Evolutionary conservation across 2,113 vertebrate genomes (phyloP).

Genomic region (Ailurus styani): DNA sequence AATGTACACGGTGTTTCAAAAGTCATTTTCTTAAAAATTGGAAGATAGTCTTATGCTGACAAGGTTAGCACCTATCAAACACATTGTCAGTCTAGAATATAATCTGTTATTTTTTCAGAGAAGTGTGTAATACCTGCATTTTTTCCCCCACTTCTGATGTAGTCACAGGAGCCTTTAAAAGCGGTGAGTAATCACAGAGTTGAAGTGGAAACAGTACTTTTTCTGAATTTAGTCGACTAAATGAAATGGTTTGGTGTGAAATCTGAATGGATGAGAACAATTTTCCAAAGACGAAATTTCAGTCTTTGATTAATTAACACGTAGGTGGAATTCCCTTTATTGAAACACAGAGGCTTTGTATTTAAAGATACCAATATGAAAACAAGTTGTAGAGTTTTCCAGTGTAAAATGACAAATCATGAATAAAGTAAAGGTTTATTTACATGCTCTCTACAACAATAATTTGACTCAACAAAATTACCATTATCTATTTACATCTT

Average conservation of each 20-base stretch:
- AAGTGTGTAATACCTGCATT: slow-evolving; percentile 65
- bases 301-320: slow-evolving; percentile 79
- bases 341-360: slow-evolving; percentile 70
- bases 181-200: slow-evolving; percentile 58
- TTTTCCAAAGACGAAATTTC: slow-evolving; percentile 77
- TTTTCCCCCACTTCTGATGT: slow-evolving; percentile 60
- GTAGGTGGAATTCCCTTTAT: slow-evolving; percentile 71
- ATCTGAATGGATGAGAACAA: slow-evolving; percentile 73
- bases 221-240: slow-evolving; percentile 70
- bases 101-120: slow-evolving; percentile 75
- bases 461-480: slow-evolving; percentile 81
- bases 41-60: slow-evolving; percentile 37
- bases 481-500: slow-evolving; percentile 82
- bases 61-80: slow-evolving; percentile 58
- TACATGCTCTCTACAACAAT: slow-evolving; percentile 75
- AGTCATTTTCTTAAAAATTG: slow-evolving; percentile 55
- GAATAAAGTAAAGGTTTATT: slow-evolving; percentile 83
- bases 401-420: slow-evolving; percentile 68
- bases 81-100: slow-evolving; percentile 44
- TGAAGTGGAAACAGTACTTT: slow-evolving; percentile 64
- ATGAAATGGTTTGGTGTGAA: slow-evolving; percentile 71
- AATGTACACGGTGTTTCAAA: slow-evolving; percentile 12
- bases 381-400: slow-evolving; percentile 33
- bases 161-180: slow-evolving; percentile 69
- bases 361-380: slow-evolving; percentile 70